A percentile compares a stretch with the other conserved stretches of the same genome.
These are phyloP conservation scores for Colossoma macropomum DNA, from an alignment of 2,113 vertebrate species.

Conservation along the genomic window DNA sequence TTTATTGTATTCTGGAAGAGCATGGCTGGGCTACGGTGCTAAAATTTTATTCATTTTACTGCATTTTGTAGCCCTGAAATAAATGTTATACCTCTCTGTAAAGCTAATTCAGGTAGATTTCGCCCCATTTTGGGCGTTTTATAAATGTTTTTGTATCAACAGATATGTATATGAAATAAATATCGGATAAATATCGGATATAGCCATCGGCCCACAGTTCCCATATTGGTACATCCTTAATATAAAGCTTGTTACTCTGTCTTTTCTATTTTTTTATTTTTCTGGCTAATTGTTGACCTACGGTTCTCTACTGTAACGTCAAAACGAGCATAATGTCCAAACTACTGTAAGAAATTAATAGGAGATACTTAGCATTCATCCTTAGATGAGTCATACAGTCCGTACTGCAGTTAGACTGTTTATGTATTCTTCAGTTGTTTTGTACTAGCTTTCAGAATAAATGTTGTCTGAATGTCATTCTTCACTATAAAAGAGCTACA, in stretches of 20 bases:
- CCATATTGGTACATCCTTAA: neutral
- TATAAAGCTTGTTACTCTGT: neutral
- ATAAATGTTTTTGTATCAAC: no score
- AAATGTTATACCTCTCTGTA: no score
- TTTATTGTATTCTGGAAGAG: no score
- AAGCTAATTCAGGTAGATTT: no score
- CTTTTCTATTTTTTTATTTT: no score
- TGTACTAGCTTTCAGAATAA: neutral
- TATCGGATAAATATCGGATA: no score
- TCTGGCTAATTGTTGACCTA: neutral
- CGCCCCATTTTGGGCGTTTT: no score
- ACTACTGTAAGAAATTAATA: neutral
- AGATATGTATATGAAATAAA: no score
- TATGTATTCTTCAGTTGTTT: neutral
- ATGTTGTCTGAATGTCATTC: constrained; percentile 11
- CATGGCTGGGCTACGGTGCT: no score
- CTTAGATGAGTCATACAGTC: neutral
- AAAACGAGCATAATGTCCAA: neutral
- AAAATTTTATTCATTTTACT: no score
- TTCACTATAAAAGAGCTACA: neutral
- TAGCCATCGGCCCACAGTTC: neutral
- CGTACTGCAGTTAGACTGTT: neutral
- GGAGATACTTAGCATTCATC: neutral
- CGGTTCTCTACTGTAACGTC: neutral
- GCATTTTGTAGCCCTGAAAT: no score